Evolutionary conservation across 2,888 invertebrate genomes (phyloP), one percentile per base, ranked within the genome.

Genomic region (Yponomeuta sedellus): DNA sequence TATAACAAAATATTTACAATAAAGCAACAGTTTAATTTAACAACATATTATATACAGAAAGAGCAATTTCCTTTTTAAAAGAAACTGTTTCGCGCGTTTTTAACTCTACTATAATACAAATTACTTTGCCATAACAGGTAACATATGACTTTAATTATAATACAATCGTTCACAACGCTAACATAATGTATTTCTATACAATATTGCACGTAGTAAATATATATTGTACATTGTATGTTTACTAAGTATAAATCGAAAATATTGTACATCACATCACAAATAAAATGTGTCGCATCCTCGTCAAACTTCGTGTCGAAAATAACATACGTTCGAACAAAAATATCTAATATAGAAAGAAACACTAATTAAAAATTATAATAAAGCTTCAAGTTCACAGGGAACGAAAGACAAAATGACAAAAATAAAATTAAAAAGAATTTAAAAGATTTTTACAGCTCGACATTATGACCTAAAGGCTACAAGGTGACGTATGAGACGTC

Each of bases 111-210:
- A 88, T 84, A 85, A 84, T 87, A 89, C 88, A 89, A 83, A 85
- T 87, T 85, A 88, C 83, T 89, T 90, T 88, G 86, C 88, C 88
- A 88, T 88, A 90, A 91, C 90, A 90, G 91, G 91, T 91, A 91
- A 91, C 91, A 91, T 90, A 86, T 89, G 90, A 91, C 90, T 90
- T 90, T 85, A 88, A 83, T 83, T 88, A 87, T 88, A 86, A 84
- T 88, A 89, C 87, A 88, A 89, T 91, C 90, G 88, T 90, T 91
- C 88, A 90, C 88, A 90, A 90, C 90, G 90, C 87, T 86, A 87
- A 88, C 83, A 85, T 83, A n/a, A 86, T 86, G 80, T 86, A 83
- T 81, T 77, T 81, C 81, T 86, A 88, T 85, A 87, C 92, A 92
- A 87, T 93, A 92, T 92, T 91, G 90, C 90, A 91, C 90, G 83